Base-by-base conservation (phyloP, 23 tunicate genomes). In the Trididemnum nubilum region DNA sequence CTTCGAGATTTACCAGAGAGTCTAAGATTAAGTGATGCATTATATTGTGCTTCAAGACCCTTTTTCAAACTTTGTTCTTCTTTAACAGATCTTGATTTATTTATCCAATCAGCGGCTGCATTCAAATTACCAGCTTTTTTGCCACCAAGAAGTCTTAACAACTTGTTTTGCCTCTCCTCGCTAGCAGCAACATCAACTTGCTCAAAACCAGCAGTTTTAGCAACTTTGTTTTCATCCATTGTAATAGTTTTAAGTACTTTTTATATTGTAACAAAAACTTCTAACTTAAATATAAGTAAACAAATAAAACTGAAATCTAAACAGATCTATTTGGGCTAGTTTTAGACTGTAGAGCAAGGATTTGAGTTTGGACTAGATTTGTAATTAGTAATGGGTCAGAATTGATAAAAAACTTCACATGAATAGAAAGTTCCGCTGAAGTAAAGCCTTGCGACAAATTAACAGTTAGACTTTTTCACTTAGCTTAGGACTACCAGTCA, bases 81-180 rank as follows among this genome's bases (percentile, higher is more conserved):
- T 19, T 61, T 64, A 24, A 52, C 54, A 32, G 88, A 76, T 58
- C 88, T 39, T 1, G 79, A 65, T 32, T 66, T 80, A 33, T 64
- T 36, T 4, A 84, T 37, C 88, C 88, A 84, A 28, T 84, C 79
- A 30, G 73, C 38, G 7, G 88, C 88, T n/a, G 88, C 88, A 28
- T 44, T 64, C 3, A 31, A 82, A 77, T 84, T 84, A 28, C 36
- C 36, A 60, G 60, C 59, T 39, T 84, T 84, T 64, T 84, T 84
- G 23, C 88, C 88, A 5, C 88, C 88, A 15, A 84, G 61, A 28
- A 84, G 76, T 63, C 88, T 31, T 60, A 84, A 32, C 21, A 84
- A 54, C 64, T 84, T 84, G 58, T 84, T 61, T 24, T 58, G 81
- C 64, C 60, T 84, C 2, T 76, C 63, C 5, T 83, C 87, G 23